These are phyloP conservation scores for Malachius bipustulatus DNA, from an alignment of 2,888 invertebrate species.

Conservation along the genomic window DNA sequence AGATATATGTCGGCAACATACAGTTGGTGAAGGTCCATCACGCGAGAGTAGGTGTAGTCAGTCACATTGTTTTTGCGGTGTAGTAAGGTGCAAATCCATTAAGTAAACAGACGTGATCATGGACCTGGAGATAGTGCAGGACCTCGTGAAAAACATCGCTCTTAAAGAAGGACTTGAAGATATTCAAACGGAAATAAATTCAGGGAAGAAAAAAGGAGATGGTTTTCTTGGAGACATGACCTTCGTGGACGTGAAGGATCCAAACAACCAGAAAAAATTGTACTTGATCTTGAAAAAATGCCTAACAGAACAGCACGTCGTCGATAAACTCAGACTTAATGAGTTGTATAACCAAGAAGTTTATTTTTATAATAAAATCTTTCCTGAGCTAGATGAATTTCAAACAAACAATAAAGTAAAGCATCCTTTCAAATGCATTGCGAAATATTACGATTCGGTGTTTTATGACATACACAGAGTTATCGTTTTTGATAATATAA, in stretches of 20 bases:
- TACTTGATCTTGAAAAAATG: neutral
- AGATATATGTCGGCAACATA: no score
- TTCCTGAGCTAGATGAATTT: neutral
- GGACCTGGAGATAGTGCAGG: no score
- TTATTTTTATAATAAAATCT: neutral
- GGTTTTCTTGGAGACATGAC: slow-evolving; percentile 13
- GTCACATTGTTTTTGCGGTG: no score
- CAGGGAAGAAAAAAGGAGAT: slow-evolving; percentile 9
- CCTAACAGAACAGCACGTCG: neutral
- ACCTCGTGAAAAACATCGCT: neutral
- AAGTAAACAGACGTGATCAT: no score
- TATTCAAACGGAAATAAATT: neutral
- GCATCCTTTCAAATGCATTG: neutral
- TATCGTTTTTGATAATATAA: slow-evolving; percentile 12
- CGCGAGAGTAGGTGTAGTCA: no score
- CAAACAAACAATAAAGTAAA: neutral
- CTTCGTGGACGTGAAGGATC: slow-evolving; percentile 10
- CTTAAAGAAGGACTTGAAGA: neutral
- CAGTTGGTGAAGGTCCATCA: no score
- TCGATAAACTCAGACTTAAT: neutral
- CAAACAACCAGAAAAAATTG: neutral
- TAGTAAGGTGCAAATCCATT: no score
- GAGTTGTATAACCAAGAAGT: neutral
- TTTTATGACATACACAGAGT: slow-evolving; percentile 9
- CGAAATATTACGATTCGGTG: slow-evolving; percentile 9